Conservation (phyloP, 2,797 vertebrate species). For the Schizopygopsis pylzovi region DNA sequence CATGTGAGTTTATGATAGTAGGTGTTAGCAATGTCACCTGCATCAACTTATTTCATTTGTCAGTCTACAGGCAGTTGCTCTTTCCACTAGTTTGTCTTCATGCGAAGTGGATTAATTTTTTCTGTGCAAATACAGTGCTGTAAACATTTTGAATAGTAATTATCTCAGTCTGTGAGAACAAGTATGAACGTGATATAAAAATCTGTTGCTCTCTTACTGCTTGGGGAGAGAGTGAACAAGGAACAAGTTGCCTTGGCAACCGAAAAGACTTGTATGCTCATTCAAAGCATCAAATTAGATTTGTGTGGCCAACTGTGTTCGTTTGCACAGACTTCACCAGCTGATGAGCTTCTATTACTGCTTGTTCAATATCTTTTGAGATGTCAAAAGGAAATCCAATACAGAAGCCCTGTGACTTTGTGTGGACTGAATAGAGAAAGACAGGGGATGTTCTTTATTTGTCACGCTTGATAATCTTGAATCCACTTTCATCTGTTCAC, state of each 20-base stretch:
- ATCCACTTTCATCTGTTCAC: conserved; percentile 5
- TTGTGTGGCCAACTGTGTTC: conserved; percentile 57
- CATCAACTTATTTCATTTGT: conserved; percentile 4
- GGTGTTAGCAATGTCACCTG: background rate
- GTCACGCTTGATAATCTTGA: conserved; percentile 20
- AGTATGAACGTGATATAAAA: conserved; percentile 47
- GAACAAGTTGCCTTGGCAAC: conserved; percentile 67
- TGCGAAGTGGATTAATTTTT: background rate
- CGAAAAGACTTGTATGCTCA: conserved; percentile 58
- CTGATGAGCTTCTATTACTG: conserved; percentile 46
- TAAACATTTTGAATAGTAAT: conserved; percentile 47
- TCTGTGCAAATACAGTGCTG: conserved; percentile 9
- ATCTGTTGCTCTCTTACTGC: conserved; percentile 45
- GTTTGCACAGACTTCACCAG: conserved; percentile 48
- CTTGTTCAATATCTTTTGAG: conserved; percentile 46
- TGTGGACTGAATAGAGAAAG: conserved; percentile 38
- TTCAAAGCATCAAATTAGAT: conserved; percentile 55
- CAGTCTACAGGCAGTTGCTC: background rate
- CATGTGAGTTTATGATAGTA: background rate
- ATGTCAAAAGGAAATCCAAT: conserved; percentile 47
- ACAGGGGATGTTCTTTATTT: conserved; percentile 27
- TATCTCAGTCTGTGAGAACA: conserved; percentile 41
- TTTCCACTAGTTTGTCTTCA: background rate
- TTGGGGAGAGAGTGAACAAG: conserved; percentile 45
- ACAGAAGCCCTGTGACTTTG: conserved; percentile 28